Percentiles rank a stretch among this genome's conserved stretches.
Conservation (phyloP, 1,140 invertebrate genomes). For the Camponotus vicinus region DNA sequence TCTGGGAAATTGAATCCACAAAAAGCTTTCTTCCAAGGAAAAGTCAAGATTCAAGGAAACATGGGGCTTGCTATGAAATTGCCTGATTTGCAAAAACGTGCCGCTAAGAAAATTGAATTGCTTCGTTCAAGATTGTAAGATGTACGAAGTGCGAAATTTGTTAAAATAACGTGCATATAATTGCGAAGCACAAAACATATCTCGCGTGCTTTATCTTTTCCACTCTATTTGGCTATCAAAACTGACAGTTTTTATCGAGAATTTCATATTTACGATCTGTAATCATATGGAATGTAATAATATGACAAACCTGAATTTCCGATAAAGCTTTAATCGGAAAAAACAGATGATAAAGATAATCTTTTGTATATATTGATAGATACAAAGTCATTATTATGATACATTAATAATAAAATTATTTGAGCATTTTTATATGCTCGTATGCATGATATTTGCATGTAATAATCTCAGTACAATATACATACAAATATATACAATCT, state of each 20-base stretch:
- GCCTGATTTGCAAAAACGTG: constrained; percentile 93
- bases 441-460: not conserved
- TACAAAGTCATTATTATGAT: not conserved
- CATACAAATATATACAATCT: constrained; percentile 4
- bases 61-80: constrained; percentile 98
- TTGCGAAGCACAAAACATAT: not conserved
- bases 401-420: constrained; percentile 15
- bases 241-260: not conserved
- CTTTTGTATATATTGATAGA: constrained; percentile 20
- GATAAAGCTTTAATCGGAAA: constrained; percentile 31
- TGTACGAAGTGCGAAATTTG: not conserved
- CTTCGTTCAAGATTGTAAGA: constrained; percentile 91
- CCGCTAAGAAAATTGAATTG: constrained; percentile 90
- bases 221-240: constrained; percentile 49
- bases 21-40: constrained; percentile 99
- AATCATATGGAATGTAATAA: not conserved
- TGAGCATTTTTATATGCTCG: not conserved
- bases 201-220: constrained; percentile 24
- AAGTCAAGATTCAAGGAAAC: constrained; percentile 98
- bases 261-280: constrained; percentile 3
- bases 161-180: not conserved
- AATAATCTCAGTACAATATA: not conserved
- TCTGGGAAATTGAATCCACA: constrained; percentile 97
- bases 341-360: constrained; percentile 23
- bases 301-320: not conserved